Percentiles rank a stretch among this genome's conserved stretches.
Conservation (phyloP, 2,797 vertebrate genomes). For the Enteromius unitaeniatus region DNA sequence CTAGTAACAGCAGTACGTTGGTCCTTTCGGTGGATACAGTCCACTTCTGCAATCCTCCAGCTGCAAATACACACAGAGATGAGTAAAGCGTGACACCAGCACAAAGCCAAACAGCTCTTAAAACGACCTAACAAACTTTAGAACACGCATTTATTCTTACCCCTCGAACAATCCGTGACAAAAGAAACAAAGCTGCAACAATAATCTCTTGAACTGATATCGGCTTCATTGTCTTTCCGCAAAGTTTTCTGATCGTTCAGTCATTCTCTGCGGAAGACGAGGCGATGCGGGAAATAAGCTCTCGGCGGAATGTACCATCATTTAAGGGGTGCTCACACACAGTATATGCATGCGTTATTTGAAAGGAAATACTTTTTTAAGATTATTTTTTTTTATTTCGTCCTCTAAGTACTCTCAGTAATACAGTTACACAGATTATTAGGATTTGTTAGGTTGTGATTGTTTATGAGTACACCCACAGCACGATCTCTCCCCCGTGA, state of each 20-base stretch:
- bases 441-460: neutral
- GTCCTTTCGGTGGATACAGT: slow-evolving; percentile 91
- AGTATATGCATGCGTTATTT: neutral
- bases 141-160: slow-evolving; percentile 18
- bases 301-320: slow-evolving; percentile 46
- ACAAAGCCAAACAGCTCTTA: neutral
- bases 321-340: neutral
- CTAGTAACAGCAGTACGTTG: slow-evolving; percentile 81
- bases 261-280: neutral
- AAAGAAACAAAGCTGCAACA: neutral
- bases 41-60: slow-evolving; percentile 87
- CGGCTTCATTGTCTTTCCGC: neutral
- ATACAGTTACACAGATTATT: rapidly evolving
- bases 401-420: rapidly evolving
- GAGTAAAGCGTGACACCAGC: neutral
- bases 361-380: too few species aligned
- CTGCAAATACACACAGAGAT: slow-evolving; percentile 70
- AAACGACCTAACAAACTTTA: neutral
- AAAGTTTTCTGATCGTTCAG: neutral
- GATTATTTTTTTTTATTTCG: too few species aligned
- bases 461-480: neutral
- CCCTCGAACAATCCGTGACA: slow-evolving; percentile 2
- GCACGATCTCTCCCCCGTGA: neutral
- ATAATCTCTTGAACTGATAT: neutral
- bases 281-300: neutral